Evolutionary conservation across 2,888 invertebrate genomes (phyloP), one percentile per base, ranked within the genome.

Genomic region (Disparrhopalites patrizii): DNA sequence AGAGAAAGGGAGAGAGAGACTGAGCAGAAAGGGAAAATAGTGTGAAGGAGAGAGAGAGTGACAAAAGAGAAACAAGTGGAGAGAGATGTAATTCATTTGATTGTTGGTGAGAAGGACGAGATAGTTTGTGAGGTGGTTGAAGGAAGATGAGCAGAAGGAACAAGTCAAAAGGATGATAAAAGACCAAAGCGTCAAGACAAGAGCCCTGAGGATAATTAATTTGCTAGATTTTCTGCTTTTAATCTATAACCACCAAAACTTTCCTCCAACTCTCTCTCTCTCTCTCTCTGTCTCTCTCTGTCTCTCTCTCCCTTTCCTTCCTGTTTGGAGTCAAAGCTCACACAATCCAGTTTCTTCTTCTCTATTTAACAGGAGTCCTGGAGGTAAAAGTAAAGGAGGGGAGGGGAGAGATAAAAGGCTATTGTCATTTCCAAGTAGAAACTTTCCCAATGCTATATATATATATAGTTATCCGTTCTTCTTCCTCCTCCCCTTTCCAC

Each of bases 201-300:
- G 43, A 58, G 47, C 58, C 58, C 58, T 47, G 8, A 58, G 58
- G 58, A 58, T 58, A 58, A 58, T 58, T 58, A 58, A 58, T 58
- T 58, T 58, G 58, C 58, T 58, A 40, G 40, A 58, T 58, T 58
- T 58, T 43, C 25, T 58, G 27, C 36, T 23, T 25, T 38, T 38
- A 36, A 8, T 55, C 55, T 30, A 40, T 28, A 57, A 18, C 40
- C 25, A 57, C 25, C 20, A 51, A 36, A 47, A 47, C 47, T 47
- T 47, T 25, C 47, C 47, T 47, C n/a, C 47, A 47, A 20, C 47
- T 23, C n/a, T 23, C 3, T 7, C 20, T 20, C n/a, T 20, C 43
- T 43, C 43, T 43, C 43, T 10, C 43, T 10, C 43, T 10, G n/a
- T 7, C 20, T 20, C n/a, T 20, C 43, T 43, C 43, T 43, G n/a